A percentile compares a stretch with the other conserved stretches of the same genome.
These are phyloP conservation scores for Octonoba sinensis DNA, from an alignment of 2,888 invertebrate genomes.

Conservation along the genomic window DNA sequence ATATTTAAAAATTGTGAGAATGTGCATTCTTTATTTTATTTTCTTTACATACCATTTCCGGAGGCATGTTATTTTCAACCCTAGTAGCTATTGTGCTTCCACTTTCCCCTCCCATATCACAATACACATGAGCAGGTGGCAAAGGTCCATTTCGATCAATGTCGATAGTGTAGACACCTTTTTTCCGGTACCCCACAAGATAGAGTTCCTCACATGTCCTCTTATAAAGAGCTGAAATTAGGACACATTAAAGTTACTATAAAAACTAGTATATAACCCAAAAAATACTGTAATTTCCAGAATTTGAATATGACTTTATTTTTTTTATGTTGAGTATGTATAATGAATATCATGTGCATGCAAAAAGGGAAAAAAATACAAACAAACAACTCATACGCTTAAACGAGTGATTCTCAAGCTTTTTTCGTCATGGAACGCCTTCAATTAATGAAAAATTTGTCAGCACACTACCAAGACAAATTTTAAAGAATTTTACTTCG, in stretches of 20 bases:
- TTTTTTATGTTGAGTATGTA: neutral
- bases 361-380: neutral
- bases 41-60: slow-evolving; percentile 78
- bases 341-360: neutral
- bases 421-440: no score
- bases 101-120: slow-evolving; percentile 89
- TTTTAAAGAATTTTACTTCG: no score
- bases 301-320: neutral
- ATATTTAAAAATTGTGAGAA: no score
- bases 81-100: slow-evolving; percentile 86
- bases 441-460: no score
- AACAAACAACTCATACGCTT: no score
- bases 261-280: no score
- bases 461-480: no score
- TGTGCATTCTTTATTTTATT: no score
- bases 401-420: no score
- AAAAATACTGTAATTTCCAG: no score
- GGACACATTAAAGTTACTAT: neutral
- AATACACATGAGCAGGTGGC: slow-evolving; percentile 91
- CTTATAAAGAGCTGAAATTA: slow-evolving; percentile 81
- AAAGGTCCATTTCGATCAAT: slow-evolving; percentile 94
- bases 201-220: slow-evolving; percentile 94
- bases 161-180: slow-evolving; percentile 92
- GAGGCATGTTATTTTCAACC: slow-evolving; percentile 90
- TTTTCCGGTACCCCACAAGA: slow-evolving; percentile 86